phyloP scores from a whole-genome alignment of 2,888 invertebrate genomes.

The Hyposoter dolosus region DNA sequence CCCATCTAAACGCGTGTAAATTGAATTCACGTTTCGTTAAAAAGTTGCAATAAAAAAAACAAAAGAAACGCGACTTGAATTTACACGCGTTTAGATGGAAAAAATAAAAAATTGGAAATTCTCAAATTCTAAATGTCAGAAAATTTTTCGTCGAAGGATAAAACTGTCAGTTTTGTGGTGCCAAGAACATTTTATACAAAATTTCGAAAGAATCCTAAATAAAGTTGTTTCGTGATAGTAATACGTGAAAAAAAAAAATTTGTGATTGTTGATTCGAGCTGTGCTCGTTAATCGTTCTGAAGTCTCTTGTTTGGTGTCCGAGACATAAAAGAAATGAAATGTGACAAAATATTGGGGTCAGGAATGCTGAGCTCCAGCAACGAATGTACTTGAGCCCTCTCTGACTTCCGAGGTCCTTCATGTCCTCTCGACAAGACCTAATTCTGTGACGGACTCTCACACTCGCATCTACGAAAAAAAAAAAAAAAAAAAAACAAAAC shows the following conservation, averaged over 20 bases:
- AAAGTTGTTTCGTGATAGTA: too few species aligned
- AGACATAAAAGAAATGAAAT: conserved; percentile 1
- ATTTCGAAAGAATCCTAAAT: too few species aligned
- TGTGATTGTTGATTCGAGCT: not conserved
- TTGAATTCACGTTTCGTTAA: too few species aligned
- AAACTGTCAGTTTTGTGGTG: too few species aligned
- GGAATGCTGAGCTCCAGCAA: conserved; percentile 18
- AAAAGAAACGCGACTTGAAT: too few species aligned
- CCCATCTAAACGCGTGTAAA: too few species aligned
- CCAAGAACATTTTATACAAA: too few species aligned
- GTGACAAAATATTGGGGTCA: conserved; percentile 31
- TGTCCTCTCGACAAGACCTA: conserved; percentile 58
- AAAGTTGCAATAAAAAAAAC: too few species aligned
- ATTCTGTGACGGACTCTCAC: conserved; percentile 51
- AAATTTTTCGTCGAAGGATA: too few species aligned
- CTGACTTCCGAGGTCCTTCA: conserved; percentile 33
- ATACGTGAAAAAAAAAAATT: not conserved
- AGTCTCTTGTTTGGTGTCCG: not conserved
- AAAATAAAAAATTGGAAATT: too few species aligned
- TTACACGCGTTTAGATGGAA: too few species aligned
- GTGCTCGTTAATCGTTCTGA: not conserved
- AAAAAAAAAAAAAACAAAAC: conserved; percentile 16
- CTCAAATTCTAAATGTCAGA: too few species aligned
- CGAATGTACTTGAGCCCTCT: conserved; percentile 19
- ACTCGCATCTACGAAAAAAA: conserved; percentile 23